These are phyloP conservation scores for Melolontha melolontha DNA, from an alignment of 2,888 invertebrate genomes.

Conservation along the genomic window DNA sequence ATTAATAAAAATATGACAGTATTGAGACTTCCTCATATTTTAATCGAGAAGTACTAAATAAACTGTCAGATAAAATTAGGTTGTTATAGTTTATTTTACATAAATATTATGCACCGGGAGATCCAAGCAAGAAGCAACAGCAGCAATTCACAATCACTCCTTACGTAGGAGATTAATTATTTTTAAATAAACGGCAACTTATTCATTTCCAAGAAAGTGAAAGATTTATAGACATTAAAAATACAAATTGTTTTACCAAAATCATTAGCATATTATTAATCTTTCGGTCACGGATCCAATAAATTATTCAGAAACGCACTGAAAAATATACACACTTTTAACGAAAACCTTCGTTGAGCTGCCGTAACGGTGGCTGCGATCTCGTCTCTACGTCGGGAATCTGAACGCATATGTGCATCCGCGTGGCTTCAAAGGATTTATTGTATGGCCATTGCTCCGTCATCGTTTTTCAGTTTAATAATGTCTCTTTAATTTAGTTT, in stretches of 20 bases:
- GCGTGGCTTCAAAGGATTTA: constrained; percentile 13
- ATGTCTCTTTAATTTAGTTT: constrained; percentile 26
- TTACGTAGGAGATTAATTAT: constrained; percentile 40
- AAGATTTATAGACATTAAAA: constrained; percentile 45
- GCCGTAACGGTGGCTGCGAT: constrained; percentile 5
- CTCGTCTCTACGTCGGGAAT: neutral
- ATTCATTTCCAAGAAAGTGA: constrained; percentile 45
- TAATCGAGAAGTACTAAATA: neutral
- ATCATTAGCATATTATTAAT: constrained; percentile 46
- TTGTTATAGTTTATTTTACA: constrained; percentile 15
- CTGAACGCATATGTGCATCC: constrained; percentile 15
- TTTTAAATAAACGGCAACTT: constrained; percentile 44
- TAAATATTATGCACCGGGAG: constrained; percentile 26
- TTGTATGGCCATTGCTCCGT: constrained; percentile 8
- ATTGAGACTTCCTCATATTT: neutral
- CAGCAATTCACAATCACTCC: constrained; percentile 1
- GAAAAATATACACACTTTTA: constrained; percentile 28
- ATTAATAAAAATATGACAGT: too few relatives aligned
- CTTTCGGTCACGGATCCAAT: constrained; percentile 37
- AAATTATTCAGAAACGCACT: constrained; percentile 29
- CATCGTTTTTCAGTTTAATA: constrained; percentile 25
- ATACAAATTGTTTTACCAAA: constrained; percentile 44
- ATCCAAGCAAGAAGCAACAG: neutral
- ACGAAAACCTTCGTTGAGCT: constrained; percentile 22
- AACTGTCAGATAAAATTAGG: constrained; percentile 1